Evolutionary conservation across 1,140 invertebrate species (phyloP).

Genomic region (Ptiloglossa arizonensis): DNA sequence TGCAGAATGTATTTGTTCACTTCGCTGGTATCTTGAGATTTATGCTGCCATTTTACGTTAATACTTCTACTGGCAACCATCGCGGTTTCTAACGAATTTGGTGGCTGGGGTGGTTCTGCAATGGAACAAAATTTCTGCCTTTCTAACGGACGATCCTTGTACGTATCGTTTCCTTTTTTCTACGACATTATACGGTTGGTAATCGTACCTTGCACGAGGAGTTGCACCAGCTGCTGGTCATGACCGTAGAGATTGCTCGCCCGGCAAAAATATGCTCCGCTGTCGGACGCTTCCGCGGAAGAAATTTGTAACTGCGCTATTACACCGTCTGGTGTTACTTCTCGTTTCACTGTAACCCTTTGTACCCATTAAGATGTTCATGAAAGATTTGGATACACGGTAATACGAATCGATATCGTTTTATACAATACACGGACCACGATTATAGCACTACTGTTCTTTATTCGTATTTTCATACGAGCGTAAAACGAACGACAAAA

Average conservation of each 20-base stretch:
- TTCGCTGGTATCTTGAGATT: conserved; percentile 85
- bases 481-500: too few relatives aligned
- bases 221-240: conserved; percentile 90
- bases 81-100: conserved; percentile 86
- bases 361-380: conserved; percentile 26
- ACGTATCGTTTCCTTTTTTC: background rate
- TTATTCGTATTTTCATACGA: too few relatives aligned
- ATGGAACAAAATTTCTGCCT: background rate
- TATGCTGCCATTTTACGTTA: conserved; percentile 90
- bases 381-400: background rate
- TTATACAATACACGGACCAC: too few relatives aligned
- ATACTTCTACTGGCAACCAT: conserved; percentile 88
- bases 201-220: conserved; percentile 89
- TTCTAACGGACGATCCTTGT: background rate
- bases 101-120: conserved; percentile 88
- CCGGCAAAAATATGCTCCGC: conserved; percentile 91
- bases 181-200: background rate
- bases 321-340: conserved; percentile 86
- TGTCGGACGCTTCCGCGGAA: conserved; percentile 88
- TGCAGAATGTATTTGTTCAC: conserved; percentile 90
- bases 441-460: too few relatives aligned
- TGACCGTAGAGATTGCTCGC: conserved; percentile 91
- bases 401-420: too few relatives aligned
- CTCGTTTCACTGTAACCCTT: conserved; percentile 87
- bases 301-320: conserved; percentile 88